Conservation (phyloP, 2,113 vertebrate species). For the Rana temporaria region DNA sequence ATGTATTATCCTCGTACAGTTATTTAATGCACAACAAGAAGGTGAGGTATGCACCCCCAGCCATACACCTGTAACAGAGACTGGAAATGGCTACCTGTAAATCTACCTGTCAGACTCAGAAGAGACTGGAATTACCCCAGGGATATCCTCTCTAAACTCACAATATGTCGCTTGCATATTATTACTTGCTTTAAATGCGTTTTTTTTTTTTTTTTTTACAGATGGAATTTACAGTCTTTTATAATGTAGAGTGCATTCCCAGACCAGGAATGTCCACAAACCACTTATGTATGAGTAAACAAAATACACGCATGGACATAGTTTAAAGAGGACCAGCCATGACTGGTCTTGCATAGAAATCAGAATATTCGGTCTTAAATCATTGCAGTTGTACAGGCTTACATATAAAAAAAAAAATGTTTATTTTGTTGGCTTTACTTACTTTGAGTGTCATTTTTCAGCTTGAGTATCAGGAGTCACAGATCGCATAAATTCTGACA, state of each 20-base stretch:
- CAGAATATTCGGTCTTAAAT: no score
- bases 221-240: constrained; percentile 9
- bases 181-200: neutral
- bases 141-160: constrained; percentile 18
- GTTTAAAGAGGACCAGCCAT: neutral
- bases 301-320: neutral
- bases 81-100: neutral
- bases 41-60: neutral
- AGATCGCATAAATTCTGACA: no score
- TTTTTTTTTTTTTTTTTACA: neutral
- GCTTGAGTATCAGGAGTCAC: no score
- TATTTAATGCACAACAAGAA: neutral
- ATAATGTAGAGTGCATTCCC: constrained; percentile 24
- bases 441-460: no score
- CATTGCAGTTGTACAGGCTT: no score
- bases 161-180: neutral
- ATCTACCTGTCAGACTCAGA: constrained; percentile 9
- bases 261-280: constrained; percentile 23
- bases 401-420: no score
- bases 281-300: neutral
- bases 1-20: no score
- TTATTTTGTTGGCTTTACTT: no score
- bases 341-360: no score
- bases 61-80: constrained; percentile 1
- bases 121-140: constrained; percentile 5